Percentiles rank a stretch among this genome's conserved stretches.
These are phyloP conservation scores for Caenorhabditis imperialis DNA, from an alignment of 2,888 invertebrate species.

Conservation along the genomic window DNA sequence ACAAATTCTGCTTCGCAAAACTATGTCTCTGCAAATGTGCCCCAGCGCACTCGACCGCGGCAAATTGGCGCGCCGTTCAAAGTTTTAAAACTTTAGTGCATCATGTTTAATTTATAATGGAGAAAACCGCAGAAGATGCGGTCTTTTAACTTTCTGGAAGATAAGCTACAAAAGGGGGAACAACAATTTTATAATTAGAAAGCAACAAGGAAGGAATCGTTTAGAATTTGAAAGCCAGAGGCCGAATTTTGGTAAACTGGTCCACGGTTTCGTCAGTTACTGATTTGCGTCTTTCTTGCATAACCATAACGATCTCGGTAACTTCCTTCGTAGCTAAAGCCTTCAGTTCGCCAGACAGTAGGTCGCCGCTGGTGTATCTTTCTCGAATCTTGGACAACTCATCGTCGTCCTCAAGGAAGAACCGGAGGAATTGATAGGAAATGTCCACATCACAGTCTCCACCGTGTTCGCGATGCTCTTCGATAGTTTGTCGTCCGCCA, in stretches of 20 bases:
- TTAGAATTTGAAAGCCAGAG: slow-evolving; percentile 47
- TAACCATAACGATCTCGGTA: slow-evolving; percentile 83
- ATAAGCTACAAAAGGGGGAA: no score
- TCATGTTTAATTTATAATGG: no score
- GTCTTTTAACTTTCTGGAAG: no score
- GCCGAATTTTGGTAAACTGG: slow-evolving; percentile 86
- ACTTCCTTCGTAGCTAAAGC: slow-evolving; percentile 87
- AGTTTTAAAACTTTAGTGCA: no score
- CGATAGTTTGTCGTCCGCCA: slow-evolving; percentile 92
- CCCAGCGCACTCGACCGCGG: no score
- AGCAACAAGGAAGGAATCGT: background rate
- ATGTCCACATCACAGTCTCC: slow-evolving; percentile 98
- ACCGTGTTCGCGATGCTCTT: slow-evolving; percentile 88
- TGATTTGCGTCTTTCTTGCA: slow-evolving; percentile 86
- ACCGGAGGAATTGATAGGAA: slow-evolving; percentile 92
- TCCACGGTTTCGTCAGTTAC: slow-evolving; percentile 90
- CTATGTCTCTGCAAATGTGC: no score
- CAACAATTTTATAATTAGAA: no score
- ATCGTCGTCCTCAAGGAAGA: slow-evolving; percentile 94
- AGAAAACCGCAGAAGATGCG: no score
- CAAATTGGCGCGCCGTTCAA: no score
- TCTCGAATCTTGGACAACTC: slow-evolving; percentile 85
- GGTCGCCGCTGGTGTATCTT: slow-evolving; percentile 88
- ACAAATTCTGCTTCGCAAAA: no score
- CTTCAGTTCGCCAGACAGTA: slow-evolving; percentile 95